Conservation (phyloP, 2,888 invertebrate genomes). For the Amblyjoppa fuscipennis region DNA sequence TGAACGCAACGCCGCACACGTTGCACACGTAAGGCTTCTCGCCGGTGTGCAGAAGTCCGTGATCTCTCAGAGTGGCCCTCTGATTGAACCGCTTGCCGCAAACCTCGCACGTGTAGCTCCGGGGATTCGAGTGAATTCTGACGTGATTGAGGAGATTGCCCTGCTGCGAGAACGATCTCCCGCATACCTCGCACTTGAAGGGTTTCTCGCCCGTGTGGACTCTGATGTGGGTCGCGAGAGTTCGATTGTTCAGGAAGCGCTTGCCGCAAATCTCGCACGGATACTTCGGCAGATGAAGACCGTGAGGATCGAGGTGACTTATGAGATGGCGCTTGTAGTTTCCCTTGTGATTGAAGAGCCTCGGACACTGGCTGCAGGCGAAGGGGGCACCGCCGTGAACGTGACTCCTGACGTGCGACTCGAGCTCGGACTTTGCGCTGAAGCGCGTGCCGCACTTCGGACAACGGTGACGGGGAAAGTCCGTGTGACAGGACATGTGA, state of each 20-base stretch:
- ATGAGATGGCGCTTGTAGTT: constrained; percentile 83
- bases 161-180: constrained; percentile 86
- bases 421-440: constrained; percentile 79
- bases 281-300: constrained; percentile 85
- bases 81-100: constrained; percentile 84
- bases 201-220: constrained; percentile 88
- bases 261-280: constrained; percentile 87
- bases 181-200: constrained; percentile 87
- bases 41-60: constrained; percentile 81
- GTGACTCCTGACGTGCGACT: constrained; percentile 76
- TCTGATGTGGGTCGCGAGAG: constrained; percentile 87
- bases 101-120: constrained; percentile 82
- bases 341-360: constrained; percentile 82
- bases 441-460: constrained; percentile 81
- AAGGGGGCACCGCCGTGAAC: constrained; percentile 77
- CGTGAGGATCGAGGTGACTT: constrained; percentile 80
- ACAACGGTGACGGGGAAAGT: constrained; percentile 81
- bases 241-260: constrained; percentile 87
- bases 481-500: constrained; percentile 83
- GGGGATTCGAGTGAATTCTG: constrained; percentile 81
- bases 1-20: constrained; percentile 82
- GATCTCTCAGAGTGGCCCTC: constrained; percentile 81
- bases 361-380: constrained; percentile 80
- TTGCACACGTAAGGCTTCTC: constrained; percentile 83
- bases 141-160: constrained; percentile 82